A percentile compares a stretch with the other conserved stretches of the same genome.
phyloP scores from a whole-genome alignment of 2,113 vertebrate genomes.

The Aviceda subcristata region DNA sequence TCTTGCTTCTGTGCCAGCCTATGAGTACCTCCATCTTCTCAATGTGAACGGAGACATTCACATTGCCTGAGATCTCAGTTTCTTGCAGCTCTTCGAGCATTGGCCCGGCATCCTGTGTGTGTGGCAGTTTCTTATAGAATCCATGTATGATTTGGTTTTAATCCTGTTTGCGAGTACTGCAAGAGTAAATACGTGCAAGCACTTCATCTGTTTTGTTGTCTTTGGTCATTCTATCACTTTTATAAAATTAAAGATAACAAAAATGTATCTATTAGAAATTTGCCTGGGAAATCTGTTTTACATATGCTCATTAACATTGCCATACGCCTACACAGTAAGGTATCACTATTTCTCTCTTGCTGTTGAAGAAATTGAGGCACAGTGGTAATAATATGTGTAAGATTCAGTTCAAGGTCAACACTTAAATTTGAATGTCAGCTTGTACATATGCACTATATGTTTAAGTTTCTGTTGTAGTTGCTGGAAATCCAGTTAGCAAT shows the following conservation, averaged over 20 bases:
- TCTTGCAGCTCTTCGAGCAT: background rate
- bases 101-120: background rate
- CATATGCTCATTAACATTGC: accelerated
- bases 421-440: background rate
- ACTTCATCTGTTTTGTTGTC: background rate
- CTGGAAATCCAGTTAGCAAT: background rate
- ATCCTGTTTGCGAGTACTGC: background rate
- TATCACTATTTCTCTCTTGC: background rate
- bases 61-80: background rate
- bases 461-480: background rate
- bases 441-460: background rate
- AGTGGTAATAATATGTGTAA: background rate
- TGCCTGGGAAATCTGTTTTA: background rate
- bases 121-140: background rate
- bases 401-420: background rate
- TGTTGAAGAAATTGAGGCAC: background rate
- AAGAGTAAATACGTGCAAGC: background rate
- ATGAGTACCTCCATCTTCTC: background rate
- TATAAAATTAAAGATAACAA: background rate
- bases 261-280: accelerated
- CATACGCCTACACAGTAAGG: background rate
- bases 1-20: background rate
- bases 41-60: background rate
- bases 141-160: background rate
- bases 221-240: background rate